Conservation (phyloP, 92 coral and sea anemone species). For the Ricordea florida region DNA sequence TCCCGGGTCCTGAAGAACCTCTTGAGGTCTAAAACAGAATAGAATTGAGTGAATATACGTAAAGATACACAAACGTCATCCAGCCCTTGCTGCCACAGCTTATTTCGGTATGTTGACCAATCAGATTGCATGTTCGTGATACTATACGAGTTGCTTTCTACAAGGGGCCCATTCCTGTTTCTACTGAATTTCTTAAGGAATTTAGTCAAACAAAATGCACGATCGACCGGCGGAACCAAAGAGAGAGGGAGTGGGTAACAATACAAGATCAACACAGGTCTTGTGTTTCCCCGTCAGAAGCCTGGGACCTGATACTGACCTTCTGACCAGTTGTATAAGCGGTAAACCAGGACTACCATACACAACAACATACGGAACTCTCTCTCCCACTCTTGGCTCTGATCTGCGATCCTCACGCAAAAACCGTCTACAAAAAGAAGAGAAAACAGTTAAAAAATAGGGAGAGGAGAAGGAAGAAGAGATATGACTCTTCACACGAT, state of each 20-base stretch:
- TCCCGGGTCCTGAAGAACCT: constrained; percentile 84
- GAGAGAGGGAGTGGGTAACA: too few relatives aligned
- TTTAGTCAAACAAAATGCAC: too few relatives aligned
- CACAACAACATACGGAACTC: constrained; percentile 96
- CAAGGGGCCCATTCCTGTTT: too few relatives aligned
- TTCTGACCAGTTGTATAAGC: constrained; percentile 85
- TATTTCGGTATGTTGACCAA: too few relatives aligned
- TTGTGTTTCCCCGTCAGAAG: background rate
- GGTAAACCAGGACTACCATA: constrained; percentile 97
- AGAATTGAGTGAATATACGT: background rate
- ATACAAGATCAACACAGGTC: background rate
- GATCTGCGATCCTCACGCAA: constrained; percentile 92
- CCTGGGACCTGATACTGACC: constrained; percentile 38
- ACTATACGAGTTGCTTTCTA: too few relatives aligned
- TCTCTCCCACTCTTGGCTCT: constrained; percentile 96
- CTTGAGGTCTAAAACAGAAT: constrained; percentile 71
- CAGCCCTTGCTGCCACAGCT: background rate
- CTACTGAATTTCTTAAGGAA: too few relatives aligned
- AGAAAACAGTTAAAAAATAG: background rate
- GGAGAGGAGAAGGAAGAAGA: too few relatives aligned
- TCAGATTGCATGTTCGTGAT: too few relatives aligned
- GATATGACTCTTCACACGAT: too few relatives aligned
- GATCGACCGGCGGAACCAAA: too few relatives aligned
- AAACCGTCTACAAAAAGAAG: constrained; percentile 62
- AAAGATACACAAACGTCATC: background rate